Conservation (phyloP, 2,888 invertebrate species). For the Rapana venosa region DNA sequence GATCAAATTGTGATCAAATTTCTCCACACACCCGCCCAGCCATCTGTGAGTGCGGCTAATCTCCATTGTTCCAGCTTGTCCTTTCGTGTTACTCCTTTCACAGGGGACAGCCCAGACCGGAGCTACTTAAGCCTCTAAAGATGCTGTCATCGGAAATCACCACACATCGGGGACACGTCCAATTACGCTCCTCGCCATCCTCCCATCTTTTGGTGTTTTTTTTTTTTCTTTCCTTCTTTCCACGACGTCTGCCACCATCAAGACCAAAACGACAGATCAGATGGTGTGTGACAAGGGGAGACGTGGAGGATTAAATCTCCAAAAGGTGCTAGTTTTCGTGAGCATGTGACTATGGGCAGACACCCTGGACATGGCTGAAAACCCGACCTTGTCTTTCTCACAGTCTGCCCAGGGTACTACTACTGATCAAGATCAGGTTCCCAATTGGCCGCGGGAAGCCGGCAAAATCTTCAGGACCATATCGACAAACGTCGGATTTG, state of each 20-base stretch:
- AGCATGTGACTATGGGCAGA: neutral
- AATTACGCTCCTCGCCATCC: neutral
- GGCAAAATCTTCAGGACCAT: neutral
- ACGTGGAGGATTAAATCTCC: neutral
- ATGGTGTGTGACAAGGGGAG: neutral
- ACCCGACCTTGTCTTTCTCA: neutral
- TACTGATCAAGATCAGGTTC: neutral
- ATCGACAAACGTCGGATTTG: neutral
- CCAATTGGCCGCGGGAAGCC: neutral
- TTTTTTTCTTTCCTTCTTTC: no score
- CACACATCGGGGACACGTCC: slow-evolving; percentile 19
- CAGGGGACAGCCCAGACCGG: neutral
- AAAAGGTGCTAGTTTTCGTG: slow-evolving; percentile 5
- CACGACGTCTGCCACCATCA: neutral
- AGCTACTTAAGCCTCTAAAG: slow-evolving; percentile 30
- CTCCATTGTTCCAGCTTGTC: slow-evolving; percentile 40
- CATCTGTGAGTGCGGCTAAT: slow-evolving; percentile 47
- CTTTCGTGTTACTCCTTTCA: neutral
- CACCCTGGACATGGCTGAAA: neutral
- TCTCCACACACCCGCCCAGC: slow-evolving; percentile 40
- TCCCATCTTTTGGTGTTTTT: neutral
- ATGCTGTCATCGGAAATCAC: slow-evolving; percentile 35
- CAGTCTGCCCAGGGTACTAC: neutral
- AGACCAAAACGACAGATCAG: neutral
- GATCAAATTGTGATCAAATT: slow-evolving; percentile 49